phyloP scores from a whole-genome alignment of 2,113 vertebrate genomes.

The Tragelaphus imberbis region DNA sequence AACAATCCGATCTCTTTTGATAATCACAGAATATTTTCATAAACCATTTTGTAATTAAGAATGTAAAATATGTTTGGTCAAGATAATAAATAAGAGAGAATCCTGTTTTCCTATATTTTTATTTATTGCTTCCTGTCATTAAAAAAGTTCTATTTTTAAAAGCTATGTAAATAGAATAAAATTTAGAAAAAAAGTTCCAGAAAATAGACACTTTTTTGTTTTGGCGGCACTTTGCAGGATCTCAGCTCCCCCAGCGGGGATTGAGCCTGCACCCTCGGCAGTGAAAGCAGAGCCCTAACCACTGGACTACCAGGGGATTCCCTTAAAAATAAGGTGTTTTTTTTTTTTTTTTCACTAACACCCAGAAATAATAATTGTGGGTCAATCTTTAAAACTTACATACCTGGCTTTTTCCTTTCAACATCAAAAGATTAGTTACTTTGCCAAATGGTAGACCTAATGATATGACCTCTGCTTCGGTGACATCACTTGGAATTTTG shows the following conservation, averaged over 20 bases:
- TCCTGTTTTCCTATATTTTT: neutral
- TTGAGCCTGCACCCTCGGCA: neutral
- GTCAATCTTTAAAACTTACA: constrained; percentile 40
- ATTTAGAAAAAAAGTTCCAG: constrained; percentile 19
- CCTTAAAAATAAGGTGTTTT: neutral
- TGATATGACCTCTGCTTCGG: constrained; percentile 85
- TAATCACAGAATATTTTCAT: neutral
- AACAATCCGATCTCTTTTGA: neutral
- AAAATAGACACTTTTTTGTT: neutral
- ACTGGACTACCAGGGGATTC: neutral
- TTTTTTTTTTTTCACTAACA: neutral
- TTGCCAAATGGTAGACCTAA: constrained; percentile 88
- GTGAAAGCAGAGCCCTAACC: neutral
- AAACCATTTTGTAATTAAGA: neutral
- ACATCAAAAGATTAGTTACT: constrained; percentile 90
- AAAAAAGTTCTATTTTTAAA: neutral
- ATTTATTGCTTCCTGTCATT: neutral
- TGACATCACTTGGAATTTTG: constrained; percentile 83
- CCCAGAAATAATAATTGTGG: neutral
- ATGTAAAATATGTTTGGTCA: neutral
- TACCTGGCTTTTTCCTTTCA: constrained; percentile 89
- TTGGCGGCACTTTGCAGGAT: neutral
- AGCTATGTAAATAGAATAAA: constrained; percentile 2
- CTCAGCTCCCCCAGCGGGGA: neutral
- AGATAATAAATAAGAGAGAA: neutral